Conservation (phyloP, 2,113 vertebrate genomes). For the Corythornis cristatus region DNA sequence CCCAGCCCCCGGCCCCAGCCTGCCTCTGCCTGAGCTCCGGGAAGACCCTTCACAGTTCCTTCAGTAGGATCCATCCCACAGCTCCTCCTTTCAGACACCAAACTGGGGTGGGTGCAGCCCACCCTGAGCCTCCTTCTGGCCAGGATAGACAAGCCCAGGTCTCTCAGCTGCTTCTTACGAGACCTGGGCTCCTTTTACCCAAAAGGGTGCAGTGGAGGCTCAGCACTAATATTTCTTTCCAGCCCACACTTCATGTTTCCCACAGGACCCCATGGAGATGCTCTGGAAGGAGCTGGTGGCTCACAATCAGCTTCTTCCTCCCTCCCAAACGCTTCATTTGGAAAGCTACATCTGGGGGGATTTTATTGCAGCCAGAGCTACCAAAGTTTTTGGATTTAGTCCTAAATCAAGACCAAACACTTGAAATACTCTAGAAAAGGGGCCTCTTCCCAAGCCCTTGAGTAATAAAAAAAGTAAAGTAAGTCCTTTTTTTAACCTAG, state of each 20-base stretch:
- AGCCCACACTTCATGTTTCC: rapidly evolving
- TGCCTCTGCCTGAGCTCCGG: not conserved
- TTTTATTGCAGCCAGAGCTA: not conserved
- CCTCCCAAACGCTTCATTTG: not conserved
- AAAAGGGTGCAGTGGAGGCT: rapidly evolving
- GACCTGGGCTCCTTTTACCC: not conserved
- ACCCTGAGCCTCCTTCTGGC: too few relatives aligned
- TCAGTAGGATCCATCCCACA: not conserved
- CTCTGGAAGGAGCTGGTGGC: not conserved
- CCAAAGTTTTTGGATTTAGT: not conserved
- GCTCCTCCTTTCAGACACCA: not conserved
- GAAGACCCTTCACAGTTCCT: not conserved
- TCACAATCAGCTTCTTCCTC: rapidly evolving
- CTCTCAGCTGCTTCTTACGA: not conserved
- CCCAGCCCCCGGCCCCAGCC: not conserved
- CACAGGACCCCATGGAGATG: too few relatives aligned
- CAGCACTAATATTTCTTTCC: not conserved
- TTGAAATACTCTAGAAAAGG: not conserved
- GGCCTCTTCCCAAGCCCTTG: not conserved
- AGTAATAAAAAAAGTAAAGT: too few relatives aligned
- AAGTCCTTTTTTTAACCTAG: not conserved
- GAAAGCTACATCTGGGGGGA: not conserved
- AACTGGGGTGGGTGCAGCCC: rapidly evolving
- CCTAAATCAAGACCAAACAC: not conserved
- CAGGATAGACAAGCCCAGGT: too few relatives aligned